Conservation (phyloP, 1,140 invertebrate genomes). For the Mya arenaria region DNA sequence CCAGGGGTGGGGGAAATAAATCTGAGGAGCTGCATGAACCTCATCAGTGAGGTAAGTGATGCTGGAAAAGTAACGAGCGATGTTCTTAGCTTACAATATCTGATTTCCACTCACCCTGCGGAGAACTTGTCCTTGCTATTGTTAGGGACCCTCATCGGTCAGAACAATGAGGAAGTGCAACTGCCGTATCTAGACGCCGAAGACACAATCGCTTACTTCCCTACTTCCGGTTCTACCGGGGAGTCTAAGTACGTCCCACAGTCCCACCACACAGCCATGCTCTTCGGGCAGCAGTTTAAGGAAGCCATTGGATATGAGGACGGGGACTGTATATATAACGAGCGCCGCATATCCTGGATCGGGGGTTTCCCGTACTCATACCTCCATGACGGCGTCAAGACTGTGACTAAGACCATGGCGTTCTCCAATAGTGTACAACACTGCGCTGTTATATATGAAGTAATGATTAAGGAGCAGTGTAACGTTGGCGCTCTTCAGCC, state of each 20-base stretch:
- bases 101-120: no score
- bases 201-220: not conserved
- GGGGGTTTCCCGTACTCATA: constrained; percentile 26
- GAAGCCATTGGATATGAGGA: not conserved
- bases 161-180: no score
- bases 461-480: constrained; percentile 8
- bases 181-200: constrained; percentile 23
- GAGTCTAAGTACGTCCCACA: constrained; percentile 14
- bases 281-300: constrained; percentile 4
- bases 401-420: not conserved
- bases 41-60: not conserved
- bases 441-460: constrained; percentile 3
- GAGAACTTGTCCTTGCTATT: no score
- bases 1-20: not conserved
- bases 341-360: constrained; percentile 23
- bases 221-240: constrained; percentile 29
- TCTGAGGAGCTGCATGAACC: not conserved
- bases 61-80: no score
- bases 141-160: no score
- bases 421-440: constrained; percentile 2
- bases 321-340: not conserved
- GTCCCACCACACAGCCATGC: not conserved
- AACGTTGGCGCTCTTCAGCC: constrained; percentile 1
- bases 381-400: not conserved
- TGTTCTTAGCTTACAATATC: no score